Base-by-base conservation (phyloP, 2,888 invertebrate genomes). In the Xestobium rufovillosum region DNA sequence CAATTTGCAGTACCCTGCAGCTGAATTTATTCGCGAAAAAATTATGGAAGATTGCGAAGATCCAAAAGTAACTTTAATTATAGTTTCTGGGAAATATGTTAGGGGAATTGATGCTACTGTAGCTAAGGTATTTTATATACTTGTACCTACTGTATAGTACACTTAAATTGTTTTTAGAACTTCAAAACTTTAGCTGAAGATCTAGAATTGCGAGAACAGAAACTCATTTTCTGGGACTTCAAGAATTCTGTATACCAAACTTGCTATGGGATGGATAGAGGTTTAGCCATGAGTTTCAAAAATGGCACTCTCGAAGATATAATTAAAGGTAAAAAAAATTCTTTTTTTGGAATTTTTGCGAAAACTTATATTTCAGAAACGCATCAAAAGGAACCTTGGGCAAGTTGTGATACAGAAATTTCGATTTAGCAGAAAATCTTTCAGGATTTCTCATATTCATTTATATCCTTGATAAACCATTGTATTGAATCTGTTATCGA, bases 1-100 rank as follows among this genome's bases (percentile, higher is more conserved):
- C 48, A 77, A 78, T 53, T 69, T 89, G 34, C 70, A 78, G 37
- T 89, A 85, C 67, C 83, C 88, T n/a, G 80, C 86, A 3, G 83
- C 86, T 1, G 87, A 87, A 66, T 80, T 75, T 66, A 69, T 89
- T 51, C 63, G 74, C 30, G 66, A 69, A 41, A 53, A 53, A 11
- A 59, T 74, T 34, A 61, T 72, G 39, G 56, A 56, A 13, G 52
- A 55, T 14, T 60, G 60, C 33, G 43, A 43, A n/a, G n/a, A 44
- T 11, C 44, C 51, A n/a, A 47, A 41, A 23, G 43, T 42, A 4
- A 43, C 50, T 6, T 47, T 56, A 12, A 60, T 71, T 14, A 53
- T 69, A 27, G 52, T 72, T 8, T 65, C 73, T 51, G 71, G 77
- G n/a, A 64, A 64, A 43, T 71, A 71, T 47, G 65, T 78, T 16